Conservation (phyloP, 2,113 vertebrate species). For the Speoplatyrhinus poulsoni region DNA sequence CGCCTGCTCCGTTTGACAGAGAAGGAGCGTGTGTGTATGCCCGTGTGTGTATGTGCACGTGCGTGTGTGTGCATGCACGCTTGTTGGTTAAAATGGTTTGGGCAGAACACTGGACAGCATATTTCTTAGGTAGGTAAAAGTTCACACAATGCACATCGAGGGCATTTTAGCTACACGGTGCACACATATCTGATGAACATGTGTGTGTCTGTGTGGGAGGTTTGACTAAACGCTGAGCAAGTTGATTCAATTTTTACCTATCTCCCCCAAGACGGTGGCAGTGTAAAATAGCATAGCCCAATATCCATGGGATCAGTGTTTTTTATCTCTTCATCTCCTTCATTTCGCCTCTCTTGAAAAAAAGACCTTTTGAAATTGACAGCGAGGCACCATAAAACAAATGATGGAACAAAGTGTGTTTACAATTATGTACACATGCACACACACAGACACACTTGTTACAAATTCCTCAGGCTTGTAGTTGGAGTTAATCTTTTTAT, state of each 20-base stretch:
- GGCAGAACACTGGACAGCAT: background rate
- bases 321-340: background rate
- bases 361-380: conserved; percentile 61
- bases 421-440: conserved; percentile 29
- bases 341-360: conserved; percentile 29
- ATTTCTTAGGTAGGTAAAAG: background rate
- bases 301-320: conserved; percentile 3
- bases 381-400: conserved; percentile 48
- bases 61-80: background rate
- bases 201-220: too few species aligned
- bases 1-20: conserved; percentile 48
- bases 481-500: background rate
- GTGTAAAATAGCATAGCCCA: conserved; percentile 8
- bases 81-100: background rate
- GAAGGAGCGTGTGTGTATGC: background rate
- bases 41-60: background rate
- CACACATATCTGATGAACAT: too few species aligned
- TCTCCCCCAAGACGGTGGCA: background rate
- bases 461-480: background rate
- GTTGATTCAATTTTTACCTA: background rate
- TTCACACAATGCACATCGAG: too few species aligned
- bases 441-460: conserved; percentile 16
- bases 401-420: conserved; percentile 25
- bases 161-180: too few species aligned
- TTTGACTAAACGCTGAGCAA: too few species aligned